A percentile compares a stretch with the other conserved stretches of the same genome.
Evolutionary conservation across 2,113 vertebrate species (phyloP).

Genomic region (Excalfactoria chinensis): DNA sequence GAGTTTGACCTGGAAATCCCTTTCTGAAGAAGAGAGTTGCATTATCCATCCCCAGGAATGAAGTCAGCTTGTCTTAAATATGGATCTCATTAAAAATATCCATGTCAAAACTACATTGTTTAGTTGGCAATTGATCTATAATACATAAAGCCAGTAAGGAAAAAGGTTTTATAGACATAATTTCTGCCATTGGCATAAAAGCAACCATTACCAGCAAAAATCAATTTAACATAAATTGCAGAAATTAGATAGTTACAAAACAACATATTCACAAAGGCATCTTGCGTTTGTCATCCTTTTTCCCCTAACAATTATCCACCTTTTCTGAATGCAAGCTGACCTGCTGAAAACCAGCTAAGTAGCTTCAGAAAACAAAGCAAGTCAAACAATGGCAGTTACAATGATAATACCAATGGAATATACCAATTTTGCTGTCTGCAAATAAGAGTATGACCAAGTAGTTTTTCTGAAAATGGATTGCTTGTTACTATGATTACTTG

Average conservation of each 20-base stretch:
- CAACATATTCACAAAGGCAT: accelerated
- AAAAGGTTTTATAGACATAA: not conserved
- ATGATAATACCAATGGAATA: accelerated
- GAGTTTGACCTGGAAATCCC: not conserved
- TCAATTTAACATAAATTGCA: not conserved
- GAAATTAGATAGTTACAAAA: not conserved
- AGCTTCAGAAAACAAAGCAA: not conserved
- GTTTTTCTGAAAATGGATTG: not conserved
- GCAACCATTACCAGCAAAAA: not conserved
- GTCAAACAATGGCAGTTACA: accelerated
- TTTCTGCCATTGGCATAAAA: not conserved
- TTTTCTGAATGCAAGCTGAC: not conserved
- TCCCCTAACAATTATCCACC: not conserved
- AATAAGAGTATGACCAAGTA: not conserved
- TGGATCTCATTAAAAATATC: not conserved
- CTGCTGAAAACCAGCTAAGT: not conserved
- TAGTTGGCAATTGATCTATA: not conserved
- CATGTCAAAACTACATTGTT: not conserved
- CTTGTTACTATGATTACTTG: not conserved
- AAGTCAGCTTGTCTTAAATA: not conserved
- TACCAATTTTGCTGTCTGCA: not conserved
- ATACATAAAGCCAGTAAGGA: not conserved
- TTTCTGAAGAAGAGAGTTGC: not conserved
- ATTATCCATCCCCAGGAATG: not conserved
- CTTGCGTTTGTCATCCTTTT: not conserved